A percentile compares a stretch with the other conserved stretches of the same genome.
These are phyloP conservation scores for Antigone vipio DNA, from an alignment of 2,113 vertebrate genomes.

Conservation along the genomic window DNA sequence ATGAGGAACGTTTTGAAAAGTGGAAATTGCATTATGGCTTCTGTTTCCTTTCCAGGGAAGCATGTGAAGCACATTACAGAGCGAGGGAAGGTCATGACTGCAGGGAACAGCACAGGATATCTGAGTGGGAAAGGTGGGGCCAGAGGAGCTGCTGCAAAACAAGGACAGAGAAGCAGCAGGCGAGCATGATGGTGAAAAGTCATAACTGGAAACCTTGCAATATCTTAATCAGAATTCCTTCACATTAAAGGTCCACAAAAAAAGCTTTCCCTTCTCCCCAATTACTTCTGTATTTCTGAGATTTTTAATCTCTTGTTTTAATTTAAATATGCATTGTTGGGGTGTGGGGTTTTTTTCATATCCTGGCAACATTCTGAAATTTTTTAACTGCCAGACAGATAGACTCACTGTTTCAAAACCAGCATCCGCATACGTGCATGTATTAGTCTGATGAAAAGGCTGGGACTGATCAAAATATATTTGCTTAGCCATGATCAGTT, in stretches of 20 bases:
- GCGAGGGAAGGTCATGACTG: not conserved
- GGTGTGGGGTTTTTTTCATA: not conserved
- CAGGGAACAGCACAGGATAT: not conserved
- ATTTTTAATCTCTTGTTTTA: not conserved
- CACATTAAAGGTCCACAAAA: not conserved
- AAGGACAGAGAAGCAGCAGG: not conserved
- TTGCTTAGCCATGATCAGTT: not conserved
- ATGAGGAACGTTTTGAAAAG: not conserved
- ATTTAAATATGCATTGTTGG: not conserved
- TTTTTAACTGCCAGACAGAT: not conserved
- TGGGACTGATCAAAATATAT: not conserved
- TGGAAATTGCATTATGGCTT: slow-evolving; percentile 12
- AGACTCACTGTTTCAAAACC: not conserved
- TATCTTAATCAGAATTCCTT: not conserved
- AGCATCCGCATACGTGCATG: not conserved
- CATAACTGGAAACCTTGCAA: not conserved
- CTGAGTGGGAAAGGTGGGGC: not conserved
- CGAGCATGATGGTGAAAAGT: not conserved
- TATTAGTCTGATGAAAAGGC: not conserved
- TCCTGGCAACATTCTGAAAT: not conserved
- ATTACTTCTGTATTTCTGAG: not conserved
- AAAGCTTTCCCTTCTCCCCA: not conserved
- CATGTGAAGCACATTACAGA: not conserved
- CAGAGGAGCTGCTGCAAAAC: not conserved
- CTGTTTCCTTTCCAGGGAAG: slow-evolving; percentile 13